Evolutionary conservation across 2,888 invertebrate species (phyloP), one percentile per base, ranked within the genome.

Genomic region (Leptinotarsa juncta): DNA sequence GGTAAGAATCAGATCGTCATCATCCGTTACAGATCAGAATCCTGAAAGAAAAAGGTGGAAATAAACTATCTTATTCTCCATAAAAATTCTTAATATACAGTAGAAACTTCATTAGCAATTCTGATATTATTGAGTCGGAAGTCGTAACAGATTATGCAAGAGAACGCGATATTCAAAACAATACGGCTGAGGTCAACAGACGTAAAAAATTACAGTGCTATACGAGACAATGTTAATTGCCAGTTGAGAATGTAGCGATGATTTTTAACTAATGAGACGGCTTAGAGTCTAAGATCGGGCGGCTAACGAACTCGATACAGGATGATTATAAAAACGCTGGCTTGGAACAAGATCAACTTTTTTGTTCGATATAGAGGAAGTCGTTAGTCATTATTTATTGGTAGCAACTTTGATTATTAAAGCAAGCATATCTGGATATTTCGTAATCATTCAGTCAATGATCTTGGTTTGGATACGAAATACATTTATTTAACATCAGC

Each of bases 131-230:
- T 74, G 70, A 73, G 65, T 53, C 70, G 57, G 69, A 69, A 66
- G 69, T 72, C 78, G 69, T 74, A 62, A 74, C 74, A 73, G 66
- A 78, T 76, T 78, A 78, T 78, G 75, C 74, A 71, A 78, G 70
- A 70, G 70, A 73, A 68, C 67, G 49, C 55, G 42, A 65, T 51
- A 70, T 70, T 65, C 65, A 62, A 51, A 65, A 65, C 65, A 26
- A 68, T 51, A 32, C 55, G 70, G 65, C 20, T 50, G 70, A 70
- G 70, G 70, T 70, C 70, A 65, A 70, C 49, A 70, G 49, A 70
- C 70, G 65, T 65, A 50, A 70, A 70, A 62, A 70, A 65, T 51
- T 70, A 70, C 70, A n/a, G 18, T 50, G 32, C 18, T 60, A 48
- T 62, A 26, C 60, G 70, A 65, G 65, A 53, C 65, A 70, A 65